Evolutionary conservation across 2,113 vertebrate genomes (phyloP).

Genomic region (Paedocypris sp.): DNA sequence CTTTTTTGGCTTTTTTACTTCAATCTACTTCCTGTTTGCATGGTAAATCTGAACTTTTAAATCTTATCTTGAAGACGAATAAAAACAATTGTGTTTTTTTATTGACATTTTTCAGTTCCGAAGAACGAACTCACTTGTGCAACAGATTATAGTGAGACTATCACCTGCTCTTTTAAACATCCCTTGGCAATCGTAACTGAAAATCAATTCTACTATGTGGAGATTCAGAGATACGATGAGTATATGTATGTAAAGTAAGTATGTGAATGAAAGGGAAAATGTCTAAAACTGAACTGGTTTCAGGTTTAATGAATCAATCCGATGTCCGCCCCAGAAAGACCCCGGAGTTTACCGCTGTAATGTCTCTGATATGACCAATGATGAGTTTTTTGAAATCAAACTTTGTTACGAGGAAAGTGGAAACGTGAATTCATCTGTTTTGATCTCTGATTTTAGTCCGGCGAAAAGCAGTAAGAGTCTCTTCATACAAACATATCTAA

Average conservation of each 20-base stretch:
- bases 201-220: slow-evolving; percentile 27
- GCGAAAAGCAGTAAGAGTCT: slow-evolving; percentile 27
- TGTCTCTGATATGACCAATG: accelerated
- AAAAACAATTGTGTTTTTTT: not conserved
- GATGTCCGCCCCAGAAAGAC: slow-evolving; percentile 2
- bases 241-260: not conserved
- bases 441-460: accelerated
- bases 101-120: slow-evolving; percentile 14
- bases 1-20: slow-evolving; percentile 3
- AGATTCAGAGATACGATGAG: not conserved
- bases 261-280: no score
- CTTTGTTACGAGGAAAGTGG: slow-evolving; percentile 11
- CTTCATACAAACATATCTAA: not conserved
- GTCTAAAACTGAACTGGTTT: no score
- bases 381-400: accelerated
- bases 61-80: not conserved
- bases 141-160: not conserved
- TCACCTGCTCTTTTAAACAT: slow-evolving; percentile 42
- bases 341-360: slow-evolving; percentile 12
- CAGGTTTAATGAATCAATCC: no score
- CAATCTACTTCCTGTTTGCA: not conserved
- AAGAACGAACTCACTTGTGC: slow-evolving; percentile 23
- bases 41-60: not conserved
- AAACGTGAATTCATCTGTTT: accelerated
- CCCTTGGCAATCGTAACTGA: not conserved